A percentile compares a stretch with the other conserved stretches of the same genome.
Evolutionary conservation across 2,888 invertebrate species (phyloP).

Genomic region (Harmothoe impar): DNA sequence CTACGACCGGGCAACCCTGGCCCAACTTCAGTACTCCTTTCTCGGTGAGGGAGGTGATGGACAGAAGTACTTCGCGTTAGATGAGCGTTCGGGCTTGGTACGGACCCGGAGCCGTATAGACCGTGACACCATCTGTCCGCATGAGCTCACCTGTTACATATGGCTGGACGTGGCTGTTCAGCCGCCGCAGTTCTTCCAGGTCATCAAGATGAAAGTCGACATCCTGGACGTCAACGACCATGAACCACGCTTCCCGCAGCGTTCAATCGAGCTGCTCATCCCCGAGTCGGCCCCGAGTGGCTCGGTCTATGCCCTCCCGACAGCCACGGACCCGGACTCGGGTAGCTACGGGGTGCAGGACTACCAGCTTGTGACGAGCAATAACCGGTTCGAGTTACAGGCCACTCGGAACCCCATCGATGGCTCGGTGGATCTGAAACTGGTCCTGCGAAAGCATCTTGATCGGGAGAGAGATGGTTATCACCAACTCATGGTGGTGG

Average conservation of each 20-base stretch:
- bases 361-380: slow-evolving; percentile 66
- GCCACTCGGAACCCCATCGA: slow-evolving; percentile 64
- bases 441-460: slow-evolving; percentile 67
- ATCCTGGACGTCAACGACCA: slow-evolving; percentile 72
- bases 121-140: slow-evolving; percentile 70
- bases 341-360: slow-evolving; percentile 64
- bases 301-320: slow-evolving; percentile 66
- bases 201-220: slow-evolving; percentile 69
- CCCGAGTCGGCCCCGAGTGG: slow-evolving; percentile 68
- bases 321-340: slow-evolving; percentile 70
- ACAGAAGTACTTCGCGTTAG: slow-evolving; percentile 67
- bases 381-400: slow-evolving; percentile 65
- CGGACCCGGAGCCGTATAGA: slow-evolving; percentile 68
- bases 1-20: slow-evolving; percentile 54
- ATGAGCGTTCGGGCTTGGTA: slow-evolving; percentile 68
- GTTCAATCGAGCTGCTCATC: slow-evolving; percentile 64
- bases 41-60: slow-evolving; percentile 65
- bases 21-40: slow-evolving; percentile 66
- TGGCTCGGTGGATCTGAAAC: slow-evolving; percentile 68
- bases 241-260: slow-evolving; percentile 68
- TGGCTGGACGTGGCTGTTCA: slow-evolving; percentile 69
- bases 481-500: slow-evolving; percentile 91
- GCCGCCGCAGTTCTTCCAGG: slow-evolving; percentile 67
- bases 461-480: slow-evolving; percentile 68
- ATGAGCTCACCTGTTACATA: slow-evolving; percentile 65